Conservation (phyloP, 2,113 vertebrate species). For the Camelus dromedarius region DNA sequence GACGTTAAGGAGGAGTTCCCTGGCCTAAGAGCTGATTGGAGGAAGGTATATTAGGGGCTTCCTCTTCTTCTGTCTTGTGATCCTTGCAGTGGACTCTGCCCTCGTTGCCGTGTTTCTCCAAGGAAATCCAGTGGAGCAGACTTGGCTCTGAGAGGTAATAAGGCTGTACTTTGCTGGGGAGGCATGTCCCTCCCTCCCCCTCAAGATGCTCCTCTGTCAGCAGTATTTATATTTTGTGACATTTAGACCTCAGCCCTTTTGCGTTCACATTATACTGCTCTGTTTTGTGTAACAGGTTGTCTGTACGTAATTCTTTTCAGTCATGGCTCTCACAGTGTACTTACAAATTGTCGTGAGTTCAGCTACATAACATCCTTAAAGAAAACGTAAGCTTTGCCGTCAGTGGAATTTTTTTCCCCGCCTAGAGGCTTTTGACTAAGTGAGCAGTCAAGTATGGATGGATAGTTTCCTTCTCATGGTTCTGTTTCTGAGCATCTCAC, state of each 20-base stretch:
- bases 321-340: neutral
- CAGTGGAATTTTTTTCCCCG: neutral
- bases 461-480: neutral
- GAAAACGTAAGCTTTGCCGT: neutral
- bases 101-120: neutral
- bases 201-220: neutral
- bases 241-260: neutral
- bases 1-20: neutral
- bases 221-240: neutral
- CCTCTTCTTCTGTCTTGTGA: neutral
- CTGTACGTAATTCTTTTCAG: neutral
- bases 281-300: neutral
- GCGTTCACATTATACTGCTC: neutral
- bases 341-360: neutral
- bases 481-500: neutral
- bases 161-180: neutral
- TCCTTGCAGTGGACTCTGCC: neutral
- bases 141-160: neutral
- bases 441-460: neutral
- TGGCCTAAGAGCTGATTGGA: neutral
- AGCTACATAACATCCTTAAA: neutral
- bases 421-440: neutral
- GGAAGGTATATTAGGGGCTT: neutral
- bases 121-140: too few species aligned
- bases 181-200: accelerated